Evolutionary conservation across 1,140 invertebrate genomes (phyloP), one percentile per base, ranked within the genome.

Genomic region (Bombus ignitus): DNA sequence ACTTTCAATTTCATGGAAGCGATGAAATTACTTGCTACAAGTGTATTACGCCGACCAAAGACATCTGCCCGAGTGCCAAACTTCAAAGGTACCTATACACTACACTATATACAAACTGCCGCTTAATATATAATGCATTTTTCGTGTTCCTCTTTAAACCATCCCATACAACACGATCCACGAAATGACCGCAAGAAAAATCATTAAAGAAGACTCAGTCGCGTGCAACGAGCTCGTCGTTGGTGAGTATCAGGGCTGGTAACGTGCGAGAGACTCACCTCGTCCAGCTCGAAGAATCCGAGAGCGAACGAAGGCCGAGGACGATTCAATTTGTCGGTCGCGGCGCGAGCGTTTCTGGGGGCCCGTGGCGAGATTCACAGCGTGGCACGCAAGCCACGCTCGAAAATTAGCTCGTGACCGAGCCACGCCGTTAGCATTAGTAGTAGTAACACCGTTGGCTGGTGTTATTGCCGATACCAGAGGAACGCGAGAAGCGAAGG

Each of bases 291-390:
- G 75, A 59, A 59, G 39, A 78, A 53, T 71, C 65, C 57, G 66
- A 68, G 35, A n/a, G 28, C 28, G 42, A 47, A 47, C 62, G 88
- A 87, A 88, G 81, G 88, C 87, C 86, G 86, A 87, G 87, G 94
- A 94, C 94, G 94, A 95, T 95, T 95, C 94, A 95, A 95, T 95
- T 95, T 95, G 93, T 89, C 92, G 88, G 87, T 88, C 81, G 76
- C 83, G 89, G 83, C 81, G 85, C 72, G 80, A 74, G 83, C 80
- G 82, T 84, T 87, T 84, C 82, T 80, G 78, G 78, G 39, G 87
- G 86, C 92, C 90, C 90, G 89, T 91, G 91, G 92, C 92, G 92
- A 94, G 91, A 93, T 93, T 92, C 91, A 88, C 89, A 92, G 88
- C 87, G 66, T 22, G 82, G 88, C 92, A 92, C 91, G 92, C 92